Evolutionary conservation across 2,113 vertebrate genomes (phyloP).

Genomic region (Rhadina sibilatrix): DNA sequence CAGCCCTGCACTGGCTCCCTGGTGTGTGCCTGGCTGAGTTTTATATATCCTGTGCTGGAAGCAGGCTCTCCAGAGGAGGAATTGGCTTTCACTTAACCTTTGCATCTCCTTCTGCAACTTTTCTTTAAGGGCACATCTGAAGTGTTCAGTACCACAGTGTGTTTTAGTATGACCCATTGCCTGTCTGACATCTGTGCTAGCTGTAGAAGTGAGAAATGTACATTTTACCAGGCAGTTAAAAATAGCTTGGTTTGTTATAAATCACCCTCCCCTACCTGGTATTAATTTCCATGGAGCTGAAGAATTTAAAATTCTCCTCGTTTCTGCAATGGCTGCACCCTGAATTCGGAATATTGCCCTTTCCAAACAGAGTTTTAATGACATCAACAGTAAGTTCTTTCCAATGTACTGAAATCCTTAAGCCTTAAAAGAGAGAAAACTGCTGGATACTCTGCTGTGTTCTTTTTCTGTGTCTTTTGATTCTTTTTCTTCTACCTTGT

Average conservation of each 20-base stretch:
- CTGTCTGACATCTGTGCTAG: neutral
- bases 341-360: neutral
- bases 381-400: constrained; percentile 20
- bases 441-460: neutral
- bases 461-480: neutral
- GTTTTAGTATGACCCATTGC: neutral
- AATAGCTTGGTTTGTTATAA: constrained; percentile 17
- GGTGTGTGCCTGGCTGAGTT: neutral
- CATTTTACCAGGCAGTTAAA: neutral
- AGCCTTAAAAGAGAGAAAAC: neutral
- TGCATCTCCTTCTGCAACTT: neutral
- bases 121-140: neutral
- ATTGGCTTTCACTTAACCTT: neutral
- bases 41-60: neutral
- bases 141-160: neutral
- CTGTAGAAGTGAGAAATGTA: neutral
- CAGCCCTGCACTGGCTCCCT: neutral
- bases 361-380: neutral
- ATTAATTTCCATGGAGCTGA: constrained; percentile 66
- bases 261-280: constrained; percentile 8
- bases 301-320: neutral
- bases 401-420: neutral
- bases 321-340: neutral
- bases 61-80: neutral
- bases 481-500: neutral